Percentiles rank a stretch among this genome's conserved stretches.
phyloP scores from a whole-genome alignment of 2,888 invertebrate species.

The Mesoligia furuncula region DNA sequence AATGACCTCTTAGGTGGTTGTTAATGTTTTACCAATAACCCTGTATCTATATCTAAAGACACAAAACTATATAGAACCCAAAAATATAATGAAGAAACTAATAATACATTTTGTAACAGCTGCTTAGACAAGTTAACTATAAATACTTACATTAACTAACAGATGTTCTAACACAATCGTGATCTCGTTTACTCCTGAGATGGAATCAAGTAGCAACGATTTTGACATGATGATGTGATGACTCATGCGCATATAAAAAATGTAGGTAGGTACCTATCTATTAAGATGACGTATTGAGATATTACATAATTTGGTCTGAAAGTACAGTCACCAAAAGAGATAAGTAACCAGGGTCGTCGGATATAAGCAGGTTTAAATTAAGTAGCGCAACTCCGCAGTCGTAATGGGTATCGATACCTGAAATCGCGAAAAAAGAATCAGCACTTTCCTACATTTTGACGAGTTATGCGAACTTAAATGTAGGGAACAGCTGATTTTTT shows the following conservation, averaged over 20 bases:
- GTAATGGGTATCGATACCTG: background rate
- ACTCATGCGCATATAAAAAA: slow-evolving; percentile 56
- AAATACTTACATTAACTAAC: slow-evolving; percentile 52
- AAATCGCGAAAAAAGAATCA: no score
- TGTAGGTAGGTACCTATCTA: slow-evolving; percentile 6
- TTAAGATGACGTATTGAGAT: slow-evolving; percentile 35
- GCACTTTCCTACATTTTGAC: no score
- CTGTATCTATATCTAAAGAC: no score
- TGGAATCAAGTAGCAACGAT: slow-evolving; percentile 50
- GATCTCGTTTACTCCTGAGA: slow-evolving; percentile 45
- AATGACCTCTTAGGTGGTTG: no score
- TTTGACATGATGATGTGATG: slow-evolving; percentile 55
- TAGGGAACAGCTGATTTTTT: no score
- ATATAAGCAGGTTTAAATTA: no score
- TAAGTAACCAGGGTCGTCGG: background rate
- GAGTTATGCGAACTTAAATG: no score
- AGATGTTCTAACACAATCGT: slow-evolving; percentile 60
- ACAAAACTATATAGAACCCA: background rate
- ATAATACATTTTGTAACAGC: slow-evolving; percentile 11
- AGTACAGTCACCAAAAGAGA: background rate
- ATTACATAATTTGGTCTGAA: slow-evolving; percentile 28
- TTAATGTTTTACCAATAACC: no score
- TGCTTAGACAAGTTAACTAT: slow-evolving; percentile 28
- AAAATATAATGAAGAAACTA: background rate
- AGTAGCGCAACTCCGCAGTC: background rate